These are phyloP conservation scores for Carassius carassius DNA, from an alignment of 2,113 vertebrate species.

Conservation along the genomic window DNA sequence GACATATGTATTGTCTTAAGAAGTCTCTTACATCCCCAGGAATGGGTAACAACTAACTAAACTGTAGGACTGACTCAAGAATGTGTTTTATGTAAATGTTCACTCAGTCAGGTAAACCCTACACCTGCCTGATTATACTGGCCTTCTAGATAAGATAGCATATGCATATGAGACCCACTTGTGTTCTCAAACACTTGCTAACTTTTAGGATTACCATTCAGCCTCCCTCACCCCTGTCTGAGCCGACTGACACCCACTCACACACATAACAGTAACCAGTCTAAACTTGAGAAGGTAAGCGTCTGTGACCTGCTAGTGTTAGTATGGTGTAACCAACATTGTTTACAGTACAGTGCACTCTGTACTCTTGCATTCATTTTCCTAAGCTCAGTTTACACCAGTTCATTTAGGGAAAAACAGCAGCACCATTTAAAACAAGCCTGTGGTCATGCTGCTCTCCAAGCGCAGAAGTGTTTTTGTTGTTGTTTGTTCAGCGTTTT, in stretches of 20 bases:
- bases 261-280: not conserved
- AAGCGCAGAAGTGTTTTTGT: not conserved
- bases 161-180: not conserved
- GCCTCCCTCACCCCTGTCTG: not conserved
- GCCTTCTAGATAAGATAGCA: not conserved
- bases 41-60: not conserved
- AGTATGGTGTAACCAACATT: conserved; percentile 20
- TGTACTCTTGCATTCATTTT: conserved; percentile 1
- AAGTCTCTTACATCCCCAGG: not conserved
- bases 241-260: not conserved
- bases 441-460: conserved; percentile 20
- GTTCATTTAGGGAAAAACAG: not conserved
- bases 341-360: not conserved
- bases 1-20: not conserved
- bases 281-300: not conserved
- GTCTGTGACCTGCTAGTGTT: not conserved
- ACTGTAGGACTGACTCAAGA: not conserved
- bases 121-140: not conserved
- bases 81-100: not conserved
- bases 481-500: not conserved
- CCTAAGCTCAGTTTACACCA: not conserved
- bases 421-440: not conserved
- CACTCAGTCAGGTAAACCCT: not conserved
- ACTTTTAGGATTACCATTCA: not conserved
- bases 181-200: not conserved